These are phyloP conservation scores for Thrips palmi DNA, from an alignment of 1,140 invertebrate genomes.

Conservation along the genomic window DNA sequence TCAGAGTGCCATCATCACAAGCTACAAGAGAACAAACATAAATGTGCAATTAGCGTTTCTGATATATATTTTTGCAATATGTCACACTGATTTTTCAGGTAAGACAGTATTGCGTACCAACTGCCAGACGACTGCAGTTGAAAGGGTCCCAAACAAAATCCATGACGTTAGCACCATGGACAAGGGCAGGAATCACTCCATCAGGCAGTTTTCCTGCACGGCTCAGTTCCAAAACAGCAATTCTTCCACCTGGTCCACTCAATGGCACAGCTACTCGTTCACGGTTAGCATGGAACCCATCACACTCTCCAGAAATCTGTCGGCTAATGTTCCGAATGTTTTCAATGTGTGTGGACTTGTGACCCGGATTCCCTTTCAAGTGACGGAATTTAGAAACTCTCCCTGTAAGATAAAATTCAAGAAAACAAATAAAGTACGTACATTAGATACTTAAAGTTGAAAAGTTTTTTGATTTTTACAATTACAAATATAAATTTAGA, in stretches of 20 bases:
- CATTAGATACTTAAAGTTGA: not conserved
- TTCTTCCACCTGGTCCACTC: slow-evolving; percentile 71
- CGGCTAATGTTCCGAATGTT: slow-evolving; percentile 79
- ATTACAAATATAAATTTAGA: not conserved
- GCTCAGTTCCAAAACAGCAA: slow-evolving; percentile 69
- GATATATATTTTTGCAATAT: too few relatives aligned
- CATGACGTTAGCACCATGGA: slow-evolving; percentile 72
- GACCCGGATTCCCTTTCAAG: slow-evolving; percentile 71
- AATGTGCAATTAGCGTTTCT: not conserved
- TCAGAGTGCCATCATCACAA: slow-evolving; percentile 78
- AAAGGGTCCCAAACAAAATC: slow-evolving; percentile 93
- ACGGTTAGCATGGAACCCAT: slow-evolving; percentile 77
- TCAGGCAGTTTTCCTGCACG: slow-evolving; percentile 60
- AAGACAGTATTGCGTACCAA: slow-evolving; percentile 32
- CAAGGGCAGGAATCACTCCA: slow-evolving; percentile 63
- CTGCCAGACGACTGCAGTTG: slow-evolving; percentile 53
- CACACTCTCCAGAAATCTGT: slow-evolving; percentile 82
- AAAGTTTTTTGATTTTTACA: not conserved
- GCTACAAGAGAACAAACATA: slow-evolving; percentile 27
- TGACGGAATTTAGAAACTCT: slow-evolving; percentile 86
- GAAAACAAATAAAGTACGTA: slow-evolving; percentile 8
- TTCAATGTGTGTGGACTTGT: slow-evolving; percentile 81
- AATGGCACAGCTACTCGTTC: slow-evolving; percentile 71
- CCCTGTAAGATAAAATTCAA: slow-evolving; percentile 30
- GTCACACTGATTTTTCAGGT: not conserved